Conservation (phyloP, 2,888 invertebrate genomes). For the Drosophila nr. perissopoda region DNA sequence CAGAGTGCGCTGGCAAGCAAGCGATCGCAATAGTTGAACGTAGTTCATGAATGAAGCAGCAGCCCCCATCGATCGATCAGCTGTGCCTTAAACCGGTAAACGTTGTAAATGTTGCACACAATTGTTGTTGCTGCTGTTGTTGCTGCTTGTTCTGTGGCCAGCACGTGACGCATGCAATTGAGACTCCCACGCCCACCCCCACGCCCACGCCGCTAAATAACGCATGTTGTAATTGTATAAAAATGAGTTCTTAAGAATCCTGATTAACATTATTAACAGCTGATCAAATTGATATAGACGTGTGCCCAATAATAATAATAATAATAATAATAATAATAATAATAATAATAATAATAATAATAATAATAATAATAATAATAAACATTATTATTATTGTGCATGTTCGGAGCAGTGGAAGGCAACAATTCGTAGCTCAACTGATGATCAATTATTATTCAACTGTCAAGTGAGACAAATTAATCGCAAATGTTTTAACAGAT, state of each 20-base stretch:
- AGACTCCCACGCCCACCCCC: slow-evolving; percentile 6
- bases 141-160: slow-evolving; percentile 22
- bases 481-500: background rate
- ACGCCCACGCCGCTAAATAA: background rate
- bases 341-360: too few relatives aligned
- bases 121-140: slow-evolving; percentile 3
- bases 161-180: slow-evolving; percentile 48
- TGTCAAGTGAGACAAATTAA: background rate
- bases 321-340: too few relatives aligned
- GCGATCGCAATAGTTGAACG: slow-evolving; percentile 12
- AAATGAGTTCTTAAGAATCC: background rate
- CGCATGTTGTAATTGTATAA: background rate
- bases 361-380: too few relatives aligned
- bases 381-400: too few relatives aligned
- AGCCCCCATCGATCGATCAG: slow-evolving; percentile 24
- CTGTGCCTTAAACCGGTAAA: slow-evolving; percentile 53
- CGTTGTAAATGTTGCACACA: slow-evolving; percentile 42
- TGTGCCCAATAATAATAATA: too few relatives aligned
- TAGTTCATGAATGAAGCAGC: slow-evolving; percentile 51
- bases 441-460: background rate
- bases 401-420: background rate
- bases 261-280: background rate
- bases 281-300: background rate
- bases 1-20: slow-evolving; percentile 7
- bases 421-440: background rate